Percentiles rank a stretch among this genome's conserved stretches.
phyloP scores from a whole-genome alignment of 2,113 vertebrate genomes.

The Psittacara wagleri region DNA sequence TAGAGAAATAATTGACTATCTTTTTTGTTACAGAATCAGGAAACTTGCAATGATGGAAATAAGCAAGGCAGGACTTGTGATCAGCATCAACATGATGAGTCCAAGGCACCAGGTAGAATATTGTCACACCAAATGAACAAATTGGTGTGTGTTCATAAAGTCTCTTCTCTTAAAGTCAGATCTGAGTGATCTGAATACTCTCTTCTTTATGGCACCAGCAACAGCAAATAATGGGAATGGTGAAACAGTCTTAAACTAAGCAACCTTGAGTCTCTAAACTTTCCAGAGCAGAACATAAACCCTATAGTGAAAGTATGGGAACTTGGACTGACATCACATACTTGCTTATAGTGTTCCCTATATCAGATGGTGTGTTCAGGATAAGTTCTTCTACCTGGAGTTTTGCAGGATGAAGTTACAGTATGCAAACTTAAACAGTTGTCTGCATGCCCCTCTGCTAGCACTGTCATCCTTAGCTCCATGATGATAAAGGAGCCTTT shows the following conservation, averaged over 20 bases:
- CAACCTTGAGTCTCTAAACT: background rate
- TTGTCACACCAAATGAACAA: slow-evolving; percentile 81
- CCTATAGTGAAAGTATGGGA: background rate
- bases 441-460: background rate
- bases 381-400: background rate
- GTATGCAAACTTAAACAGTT: background rate
- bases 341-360: background rate
- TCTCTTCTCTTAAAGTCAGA: slow-evolving; percentile 71
- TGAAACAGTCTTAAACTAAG: background rate
- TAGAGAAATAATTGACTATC: background rate
- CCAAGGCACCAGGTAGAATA: slow-evolving; percentile 77
- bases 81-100: slow-evolving; percentile 82
- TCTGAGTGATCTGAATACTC: slow-evolving; percentile 19
- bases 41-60: slow-evolving; percentile 39
- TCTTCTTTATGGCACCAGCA: background rate
- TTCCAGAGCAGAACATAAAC: background rate
- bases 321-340: background rate
- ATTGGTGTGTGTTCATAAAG: slow-evolving; percentile 84
- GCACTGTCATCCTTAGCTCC: background rate
- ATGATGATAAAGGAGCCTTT: background rate
- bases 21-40: background rate
- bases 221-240: background rate
- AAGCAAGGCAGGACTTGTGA: slow-evolving; percentile 74
- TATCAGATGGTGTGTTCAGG: background rate
- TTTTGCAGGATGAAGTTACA: background rate